phyloP scores from a whole-genome alignment of 2,113 vertebrate genomes.

The Callocephalon fimbriatum region DNA sequence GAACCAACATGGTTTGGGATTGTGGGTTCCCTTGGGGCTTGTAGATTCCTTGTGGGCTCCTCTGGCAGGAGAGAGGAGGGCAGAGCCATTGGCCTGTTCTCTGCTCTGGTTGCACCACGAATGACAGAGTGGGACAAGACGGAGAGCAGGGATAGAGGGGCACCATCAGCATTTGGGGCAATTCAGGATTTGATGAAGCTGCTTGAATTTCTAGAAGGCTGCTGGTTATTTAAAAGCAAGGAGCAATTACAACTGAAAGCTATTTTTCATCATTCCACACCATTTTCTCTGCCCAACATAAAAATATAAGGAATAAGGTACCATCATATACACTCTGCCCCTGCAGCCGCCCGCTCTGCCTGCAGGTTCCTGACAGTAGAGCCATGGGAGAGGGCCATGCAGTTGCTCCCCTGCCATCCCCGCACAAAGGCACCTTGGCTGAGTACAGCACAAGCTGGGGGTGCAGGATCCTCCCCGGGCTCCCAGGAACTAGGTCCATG shows the following conservation, averaged over 20 bases:
- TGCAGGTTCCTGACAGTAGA: neutral
- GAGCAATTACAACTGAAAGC: accelerated
- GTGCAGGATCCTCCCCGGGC: accelerated
- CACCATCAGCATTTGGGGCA: neutral
- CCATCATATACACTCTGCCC: accelerated
- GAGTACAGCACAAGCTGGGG: too few species aligned
- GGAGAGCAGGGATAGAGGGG: neutral
- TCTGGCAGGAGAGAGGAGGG: neutral
- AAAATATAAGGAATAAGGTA: neutral
- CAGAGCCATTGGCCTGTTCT: neutral
- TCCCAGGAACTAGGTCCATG: accelerated
- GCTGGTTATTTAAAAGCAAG: neutral
- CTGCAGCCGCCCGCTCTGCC: neutral
- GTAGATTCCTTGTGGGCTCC: neutral
- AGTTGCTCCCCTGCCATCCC: neutral
- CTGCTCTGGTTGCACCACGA: neutral
- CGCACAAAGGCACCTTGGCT: neutral
- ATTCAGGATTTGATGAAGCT: neutral
- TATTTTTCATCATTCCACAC: neutral
- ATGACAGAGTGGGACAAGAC: neutral
- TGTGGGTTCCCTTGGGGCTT: neutral
- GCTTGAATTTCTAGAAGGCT: neutral
- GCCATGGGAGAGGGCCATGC: neutral
- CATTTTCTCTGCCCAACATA: neutral
- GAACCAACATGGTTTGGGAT: neutral